Evolutionary conservation across 2,113 vertebrate species (phyloP).

Genomic region (Perognathus longimembris): DNA sequence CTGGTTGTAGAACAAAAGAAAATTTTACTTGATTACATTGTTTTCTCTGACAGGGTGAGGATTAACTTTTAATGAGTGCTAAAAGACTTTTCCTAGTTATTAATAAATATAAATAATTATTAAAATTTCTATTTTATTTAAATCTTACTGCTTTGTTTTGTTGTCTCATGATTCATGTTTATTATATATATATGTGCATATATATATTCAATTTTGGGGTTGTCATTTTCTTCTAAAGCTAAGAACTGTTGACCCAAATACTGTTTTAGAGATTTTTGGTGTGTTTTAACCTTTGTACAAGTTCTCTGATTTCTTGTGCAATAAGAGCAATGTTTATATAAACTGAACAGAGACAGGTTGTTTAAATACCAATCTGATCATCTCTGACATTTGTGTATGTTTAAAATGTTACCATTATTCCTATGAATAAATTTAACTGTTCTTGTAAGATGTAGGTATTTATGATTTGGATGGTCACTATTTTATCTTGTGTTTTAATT

Average conservation of each 20-base stretch:
- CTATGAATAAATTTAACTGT: slow-evolving; percentile 17
- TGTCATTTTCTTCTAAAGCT: slow-evolving; percentile 16
- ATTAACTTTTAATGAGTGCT: background rate
- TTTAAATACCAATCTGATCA: slow-evolving; percentile 40
- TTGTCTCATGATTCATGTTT: background rate
- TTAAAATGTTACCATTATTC: slow-evolving; percentile 7
- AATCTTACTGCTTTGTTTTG: background rate
- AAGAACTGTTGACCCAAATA: background rate
- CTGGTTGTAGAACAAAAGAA: background rate
- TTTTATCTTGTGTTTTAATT: background rate
- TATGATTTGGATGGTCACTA: background rate
- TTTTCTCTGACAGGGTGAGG: slow-evolving; percentile 10
- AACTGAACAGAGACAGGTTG: slow-evolving; percentile 35
- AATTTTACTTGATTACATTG: slow-evolving; percentile 7
- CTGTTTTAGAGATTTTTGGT: slow-evolving; percentile 12
- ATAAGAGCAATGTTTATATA: slow-evolving; percentile 50
- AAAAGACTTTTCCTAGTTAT: background rate
- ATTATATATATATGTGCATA: background rate
- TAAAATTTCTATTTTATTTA: slow-evolving; percentile 27
- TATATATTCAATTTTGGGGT: slow-evolving; percentile 14
- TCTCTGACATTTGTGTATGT: slow-evolving; percentile 33
- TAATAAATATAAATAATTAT: slow-evolving; percentile 33
- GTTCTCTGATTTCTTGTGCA: slow-evolving; percentile 52
- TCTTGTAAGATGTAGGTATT: background rate
- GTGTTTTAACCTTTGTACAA: slow-evolving; percentile 64